A percentile compares a stretch with the other conserved stretches of the same genome.
These are phyloP conservation scores for Malaclemys terrapin DNA, from an alignment of 2,113 vertebrate species.

Conservation along the genomic window DNA sequence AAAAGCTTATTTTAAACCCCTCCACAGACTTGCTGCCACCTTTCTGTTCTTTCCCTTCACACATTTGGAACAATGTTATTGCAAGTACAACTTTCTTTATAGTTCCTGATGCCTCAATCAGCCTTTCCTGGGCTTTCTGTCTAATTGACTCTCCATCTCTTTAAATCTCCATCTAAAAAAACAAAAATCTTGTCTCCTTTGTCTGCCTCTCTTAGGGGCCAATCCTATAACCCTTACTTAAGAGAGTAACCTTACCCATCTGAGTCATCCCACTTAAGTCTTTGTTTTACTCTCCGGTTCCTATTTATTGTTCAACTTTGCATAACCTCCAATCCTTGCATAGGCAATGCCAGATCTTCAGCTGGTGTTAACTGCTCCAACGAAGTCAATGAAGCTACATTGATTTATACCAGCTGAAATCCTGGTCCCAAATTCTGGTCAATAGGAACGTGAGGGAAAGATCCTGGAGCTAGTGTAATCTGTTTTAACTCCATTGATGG, in stretches of 20 bases:
- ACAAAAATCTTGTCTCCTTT: background rate
- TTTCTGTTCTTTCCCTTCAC: background rate
- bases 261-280: background rate
- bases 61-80: background rate
- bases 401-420: background rate
- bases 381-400: background rate
- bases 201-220: background rate
- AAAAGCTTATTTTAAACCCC: background rate
- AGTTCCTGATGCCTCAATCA: background rate
- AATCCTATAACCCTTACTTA: background rate
- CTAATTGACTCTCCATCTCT: background rate
- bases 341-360: background rate
- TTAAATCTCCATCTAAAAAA: background rate
- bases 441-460: background rate
- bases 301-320: background rate
- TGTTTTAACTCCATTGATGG: accelerated
- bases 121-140: background rate
- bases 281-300: background rate
- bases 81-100: background rate
- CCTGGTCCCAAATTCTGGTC: background rate
- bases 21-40: background rate
- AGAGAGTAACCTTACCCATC: background rate
- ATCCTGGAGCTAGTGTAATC: background rate
- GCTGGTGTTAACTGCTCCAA: background rate
- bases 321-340: background rate